phyloP scores from a whole-genome alignment of 2,888 invertebrate genomes.

The Ferrisia virgata region DNA sequence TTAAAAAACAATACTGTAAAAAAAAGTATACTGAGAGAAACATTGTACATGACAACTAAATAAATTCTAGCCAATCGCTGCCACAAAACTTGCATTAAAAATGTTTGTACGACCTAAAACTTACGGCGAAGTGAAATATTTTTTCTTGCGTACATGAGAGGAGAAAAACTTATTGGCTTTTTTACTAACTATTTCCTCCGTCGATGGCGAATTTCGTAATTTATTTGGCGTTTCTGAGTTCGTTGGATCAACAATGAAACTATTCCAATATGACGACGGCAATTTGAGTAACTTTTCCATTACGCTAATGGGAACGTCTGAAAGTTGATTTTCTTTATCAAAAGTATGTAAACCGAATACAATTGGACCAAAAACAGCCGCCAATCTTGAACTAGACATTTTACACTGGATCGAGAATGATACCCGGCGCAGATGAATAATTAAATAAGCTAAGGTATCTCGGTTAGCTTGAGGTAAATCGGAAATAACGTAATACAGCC shows the following conservation, averaged over 20 bases:
- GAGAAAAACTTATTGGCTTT: not conserved
- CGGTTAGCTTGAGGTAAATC: conserved; percentile 88
- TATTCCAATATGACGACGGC: not conserved
- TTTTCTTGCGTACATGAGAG: not conserved
- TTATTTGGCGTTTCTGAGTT: not conserved
- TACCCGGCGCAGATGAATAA: conserved; percentile 84
- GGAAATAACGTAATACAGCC: conserved; percentile 70
- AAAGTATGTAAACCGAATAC: conserved; percentile 69
- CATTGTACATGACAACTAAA: too few species aligned
- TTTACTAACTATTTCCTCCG: not conserved
- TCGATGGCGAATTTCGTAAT: not conserved
- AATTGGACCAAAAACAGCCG: conserved; percentile 90
- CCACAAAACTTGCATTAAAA: not conserved
- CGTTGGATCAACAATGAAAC: not conserved
- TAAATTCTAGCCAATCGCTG: too few species aligned
- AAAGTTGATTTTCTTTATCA: not conserved
- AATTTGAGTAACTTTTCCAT: not conserved
- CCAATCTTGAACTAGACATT: conserved; percentile 86
- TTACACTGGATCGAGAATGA: conserved; percentile 77
- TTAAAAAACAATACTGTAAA: too few species aligned
- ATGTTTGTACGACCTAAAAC: not conserved
- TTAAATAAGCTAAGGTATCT: conserved; percentile 89
- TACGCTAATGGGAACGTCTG: not conserved
- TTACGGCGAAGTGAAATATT: not conserved
- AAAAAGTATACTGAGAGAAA: too few species aligned